These are phyloP conservation scores for Ceratina australensis DNA, from an alignment of 1,140 invertebrate genomes.

Conservation along the genomic window DNA sequence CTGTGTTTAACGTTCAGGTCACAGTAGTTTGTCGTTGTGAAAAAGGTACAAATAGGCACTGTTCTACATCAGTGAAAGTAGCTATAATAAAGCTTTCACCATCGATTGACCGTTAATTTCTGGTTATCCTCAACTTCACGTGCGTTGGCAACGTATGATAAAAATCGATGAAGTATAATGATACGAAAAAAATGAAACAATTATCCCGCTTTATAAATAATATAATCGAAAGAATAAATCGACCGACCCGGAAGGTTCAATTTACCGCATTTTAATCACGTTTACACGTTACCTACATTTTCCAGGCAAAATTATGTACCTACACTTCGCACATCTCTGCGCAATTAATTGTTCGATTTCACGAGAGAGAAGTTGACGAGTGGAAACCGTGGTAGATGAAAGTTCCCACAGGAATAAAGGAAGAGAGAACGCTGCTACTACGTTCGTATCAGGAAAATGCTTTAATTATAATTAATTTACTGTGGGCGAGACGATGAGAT, in stretches of 20 bases:
- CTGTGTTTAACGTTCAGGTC: too few relatives aligned
- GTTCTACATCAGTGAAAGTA: conserved; percentile 58
- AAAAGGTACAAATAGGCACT: conserved; percentile 50
- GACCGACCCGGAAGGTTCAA: too few relatives aligned
- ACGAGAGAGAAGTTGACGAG: conserved; percentile 8
- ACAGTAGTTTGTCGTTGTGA: background rate
- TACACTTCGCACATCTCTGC: conserved; percentile 24
- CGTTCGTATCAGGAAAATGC: conserved; percentile 6
- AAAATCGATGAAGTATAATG: background rate
- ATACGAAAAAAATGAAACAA: too few relatives aligned
- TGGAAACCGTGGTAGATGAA: conserved; percentile 44
- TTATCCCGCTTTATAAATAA: too few relatives aligned
- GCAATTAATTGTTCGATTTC: conserved; percentile 46
- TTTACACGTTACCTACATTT: too few relatives aligned
- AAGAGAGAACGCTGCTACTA: too few relatives aligned
- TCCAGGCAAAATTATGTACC: too few relatives aligned
- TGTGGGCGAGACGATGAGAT: background rate
- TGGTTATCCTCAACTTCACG: background rate
- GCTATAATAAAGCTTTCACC: conserved; percentile 31
- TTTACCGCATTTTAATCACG: too few relatives aligned
- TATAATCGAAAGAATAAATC: too few relatives aligned
- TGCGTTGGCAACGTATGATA: background rate
- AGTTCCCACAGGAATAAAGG: conserved; percentile 39
- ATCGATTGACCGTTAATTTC: conserved; percentile 9
- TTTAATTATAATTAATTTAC: conserved; percentile 39